These are phyloP conservation scores for Pseudolaguvia tuberculata DNA, from an alignment of 2,113 vertebrate genomes.

Conservation along the genomic window DNA sequence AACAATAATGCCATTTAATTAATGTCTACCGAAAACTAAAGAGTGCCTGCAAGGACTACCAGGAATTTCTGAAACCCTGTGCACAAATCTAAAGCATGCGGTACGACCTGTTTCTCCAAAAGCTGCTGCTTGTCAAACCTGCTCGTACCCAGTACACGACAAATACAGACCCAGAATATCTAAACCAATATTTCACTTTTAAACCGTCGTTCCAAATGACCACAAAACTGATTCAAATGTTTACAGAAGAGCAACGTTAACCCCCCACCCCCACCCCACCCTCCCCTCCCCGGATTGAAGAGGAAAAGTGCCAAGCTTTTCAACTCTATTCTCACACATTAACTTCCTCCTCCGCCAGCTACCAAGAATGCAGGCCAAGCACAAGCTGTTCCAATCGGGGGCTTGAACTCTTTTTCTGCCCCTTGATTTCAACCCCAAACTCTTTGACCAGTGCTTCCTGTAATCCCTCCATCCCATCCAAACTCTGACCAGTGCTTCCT, in stretches of 20 bases:
- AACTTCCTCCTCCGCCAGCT: constrained; percentile 38
- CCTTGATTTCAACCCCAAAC: constrained; percentile 3
- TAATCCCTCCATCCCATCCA: constrained; percentile 9
- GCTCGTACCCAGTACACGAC: neutral
- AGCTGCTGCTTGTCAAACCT: neutral
- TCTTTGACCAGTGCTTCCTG: neutral
- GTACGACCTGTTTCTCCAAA: neutral
- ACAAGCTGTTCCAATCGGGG: constrained; percentile 29
- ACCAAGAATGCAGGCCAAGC: constrained; percentile 42
- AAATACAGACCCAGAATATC: neutral
- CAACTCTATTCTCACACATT: constrained; percentile 10
- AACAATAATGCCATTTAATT: too few relatives aligned
- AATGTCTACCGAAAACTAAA: too few relatives aligned
- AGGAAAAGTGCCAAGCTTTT: constrained; percentile 18
- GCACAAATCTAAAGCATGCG: too few relatives aligned
- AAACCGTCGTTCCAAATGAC: neutral
- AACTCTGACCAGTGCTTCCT: neutral
- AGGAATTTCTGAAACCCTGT: too few relatives aligned
- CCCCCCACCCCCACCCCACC: too few relatives aligned
- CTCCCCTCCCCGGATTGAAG: too few relatives aligned
- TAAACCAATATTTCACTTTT: neutral
- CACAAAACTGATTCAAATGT: neutral
- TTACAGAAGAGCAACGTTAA: neutral
- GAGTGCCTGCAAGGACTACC: too few relatives aligned
- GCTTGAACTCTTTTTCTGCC: constrained; percentile 15